A percentile compares a stretch with the other conserved stretches of the same genome.
These are phyloP conservation scores for Agrochola macilenta DNA, from an alignment of 2,888 invertebrate species.

Conservation along the genomic window DNA sequence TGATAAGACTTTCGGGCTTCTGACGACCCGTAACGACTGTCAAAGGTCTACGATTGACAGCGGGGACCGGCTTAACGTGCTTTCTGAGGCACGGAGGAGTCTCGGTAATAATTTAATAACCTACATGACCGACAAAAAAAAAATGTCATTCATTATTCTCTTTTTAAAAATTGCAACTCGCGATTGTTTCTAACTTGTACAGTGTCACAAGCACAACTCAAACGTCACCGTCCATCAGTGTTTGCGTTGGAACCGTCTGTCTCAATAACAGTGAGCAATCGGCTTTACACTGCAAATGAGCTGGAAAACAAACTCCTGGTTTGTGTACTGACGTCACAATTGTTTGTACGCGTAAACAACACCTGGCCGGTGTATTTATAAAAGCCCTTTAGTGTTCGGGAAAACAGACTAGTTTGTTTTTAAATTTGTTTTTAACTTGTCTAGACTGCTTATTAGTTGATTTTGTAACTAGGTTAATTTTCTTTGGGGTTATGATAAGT, in stretches of 20 bases:
- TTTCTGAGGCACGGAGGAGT: too few species aligned
- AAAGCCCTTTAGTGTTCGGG: slow-evolving; percentile 19
- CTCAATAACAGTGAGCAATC: slow-evolving; percentile 66
- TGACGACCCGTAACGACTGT: too few species aligned
- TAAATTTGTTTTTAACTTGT: slow-evolving; percentile 4
- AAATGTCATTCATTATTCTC: not conserved
- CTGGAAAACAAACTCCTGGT: slow-evolving; percentile 65
- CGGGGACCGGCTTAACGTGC: too few species aligned
- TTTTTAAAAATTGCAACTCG: slow-evolving; percentile 2
- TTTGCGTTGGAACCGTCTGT: slow-evolving; percentile 71
- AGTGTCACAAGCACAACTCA: slow-evolving; percentile 39
- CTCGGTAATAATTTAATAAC: too few species aligned
- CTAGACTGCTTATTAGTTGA: slow-evolving; percentile 21
- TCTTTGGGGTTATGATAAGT: not conserved
- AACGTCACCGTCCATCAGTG: slow-evolving; percentile 60
- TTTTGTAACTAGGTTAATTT: slow-evolving; percentile 3
- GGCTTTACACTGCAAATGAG: slow-evolving; percentile 64
- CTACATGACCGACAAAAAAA: too few species aligned
- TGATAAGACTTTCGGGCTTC: too few species aligned
- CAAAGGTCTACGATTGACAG: too few species aligned
- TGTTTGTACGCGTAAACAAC: slow-evolving; percentile 50
- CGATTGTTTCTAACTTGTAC: slow-evolving; percentile 31
- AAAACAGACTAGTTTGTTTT: slow-evolving; percentile 26
- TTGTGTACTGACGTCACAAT: slow-evolving; percentile 60
- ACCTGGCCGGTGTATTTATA: slow-evolving; percentile 40